These are phyloP conservation scores for Muntiacus muntjak DNA, from an alignment of 2,113 vertebrate genomes.

Conservation along the genomic window DNA sequence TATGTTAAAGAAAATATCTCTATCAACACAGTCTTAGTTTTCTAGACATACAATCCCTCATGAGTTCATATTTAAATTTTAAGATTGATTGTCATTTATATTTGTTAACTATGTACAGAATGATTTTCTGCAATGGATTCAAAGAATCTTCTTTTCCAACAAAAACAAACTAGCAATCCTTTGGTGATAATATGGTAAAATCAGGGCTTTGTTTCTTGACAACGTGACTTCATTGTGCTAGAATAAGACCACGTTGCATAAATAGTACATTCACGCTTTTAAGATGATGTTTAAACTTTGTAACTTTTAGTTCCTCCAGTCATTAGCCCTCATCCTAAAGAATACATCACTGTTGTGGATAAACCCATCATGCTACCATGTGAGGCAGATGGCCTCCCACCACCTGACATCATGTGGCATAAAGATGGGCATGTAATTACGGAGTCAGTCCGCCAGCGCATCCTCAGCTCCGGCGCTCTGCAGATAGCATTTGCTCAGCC, in stretches of 20 bases:
- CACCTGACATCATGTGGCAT: constrained; percentile 88
- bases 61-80: neutral
- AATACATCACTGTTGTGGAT: constrained; percentile 84
- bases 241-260: too few relatives aligned
- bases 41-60: neutral
- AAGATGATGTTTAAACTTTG: neutral
- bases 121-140: neutral
- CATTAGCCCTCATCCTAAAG: constrained; percentile 81
- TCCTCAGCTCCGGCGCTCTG: constrained; percentile 89
- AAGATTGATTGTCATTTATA: neutral
- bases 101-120: neutral
- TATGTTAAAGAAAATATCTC: neutral
- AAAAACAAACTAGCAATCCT: neutral
- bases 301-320: constrained; percentile 88
- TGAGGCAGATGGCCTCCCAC: constrained; percentile 86
- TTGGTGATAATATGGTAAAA: neutral
- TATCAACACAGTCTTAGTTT: neutral
- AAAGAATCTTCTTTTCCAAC: neutral
- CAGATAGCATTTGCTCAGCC: constrained; percentile 90
- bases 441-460: constrained; percentile 83
- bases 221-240: neutral
- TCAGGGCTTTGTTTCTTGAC: neutral
- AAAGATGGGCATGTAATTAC: constrained; percentile 85
- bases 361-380: constrained; percentile 89
- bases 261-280: neutral